Conservation (phyloP, 2,888 invertebrate genomes). For the Cryptus viduatorius region DNA sequence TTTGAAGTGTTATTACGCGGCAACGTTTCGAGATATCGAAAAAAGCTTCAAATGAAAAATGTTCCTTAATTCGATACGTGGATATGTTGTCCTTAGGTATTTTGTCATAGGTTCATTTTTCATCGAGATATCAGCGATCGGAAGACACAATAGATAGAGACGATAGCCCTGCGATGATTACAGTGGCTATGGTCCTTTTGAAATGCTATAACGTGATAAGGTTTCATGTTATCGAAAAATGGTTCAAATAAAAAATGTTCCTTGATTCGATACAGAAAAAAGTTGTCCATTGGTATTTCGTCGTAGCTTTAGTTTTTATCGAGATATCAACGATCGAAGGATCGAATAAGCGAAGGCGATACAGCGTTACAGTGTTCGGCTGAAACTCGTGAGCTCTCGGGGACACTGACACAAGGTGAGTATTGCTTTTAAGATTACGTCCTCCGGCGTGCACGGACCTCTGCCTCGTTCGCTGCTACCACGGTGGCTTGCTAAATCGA, state of each 20-base stretch:
- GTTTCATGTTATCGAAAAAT: neutral
- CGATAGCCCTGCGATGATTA: neutral
- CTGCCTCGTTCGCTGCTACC: conserved; percentile 31
- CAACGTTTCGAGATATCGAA: neutral
- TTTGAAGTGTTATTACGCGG: neutral
- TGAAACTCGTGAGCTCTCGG: neutral
- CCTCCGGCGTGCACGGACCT: conserved; percentile 6
- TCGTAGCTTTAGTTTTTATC: neutral
- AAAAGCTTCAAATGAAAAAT: neutral
- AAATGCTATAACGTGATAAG: neutral
- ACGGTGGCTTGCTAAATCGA: conserved; percentile 73
- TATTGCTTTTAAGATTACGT: conserved; percentile 55
- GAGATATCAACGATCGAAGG: neutral
- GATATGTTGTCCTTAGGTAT: neutral
- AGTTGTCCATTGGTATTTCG: neutral
- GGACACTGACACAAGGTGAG: conserved; percentile 36
- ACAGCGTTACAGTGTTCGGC: neutral
- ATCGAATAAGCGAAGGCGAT: neutral
- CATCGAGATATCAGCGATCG: neutral
- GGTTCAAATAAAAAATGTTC: neutral
- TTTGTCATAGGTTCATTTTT: neutral
- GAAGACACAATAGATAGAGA: neutral
- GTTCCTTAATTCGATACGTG: neutral
- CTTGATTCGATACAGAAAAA: neutral
- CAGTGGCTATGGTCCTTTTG: neutral